Percentiles rank a stretch among this genome's conserved stretches.
These are phyloP conservation scores for Trisateles emortualis DNA, from an alignment of 2,888 invertebrate species.

Conservation along the genomic window DNA sequence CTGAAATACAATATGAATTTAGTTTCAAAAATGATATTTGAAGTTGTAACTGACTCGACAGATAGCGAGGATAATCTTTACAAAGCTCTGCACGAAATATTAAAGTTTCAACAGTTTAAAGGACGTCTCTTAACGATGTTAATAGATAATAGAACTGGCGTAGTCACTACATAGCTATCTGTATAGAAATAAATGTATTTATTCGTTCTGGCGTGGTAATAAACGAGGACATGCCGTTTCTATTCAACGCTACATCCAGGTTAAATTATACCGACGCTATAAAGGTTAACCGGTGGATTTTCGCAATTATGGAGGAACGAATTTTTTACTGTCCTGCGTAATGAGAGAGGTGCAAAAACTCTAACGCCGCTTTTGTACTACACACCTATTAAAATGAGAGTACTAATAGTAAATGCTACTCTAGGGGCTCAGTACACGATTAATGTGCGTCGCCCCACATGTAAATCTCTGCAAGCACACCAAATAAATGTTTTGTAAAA, in stretches of 20 bases:
- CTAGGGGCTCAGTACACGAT: conserved; percentile 61
- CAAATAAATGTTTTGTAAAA: conserved; percentile 77
- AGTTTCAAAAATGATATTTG: conserved; percentile 38
- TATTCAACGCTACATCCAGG: conserved; percentile 58
- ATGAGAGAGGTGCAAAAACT: conserved; percentile 63
- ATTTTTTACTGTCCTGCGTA: conserved; percentile 65
- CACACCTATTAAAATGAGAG: conserved; percentile 50
- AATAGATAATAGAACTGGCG: conserved; percentile 41
- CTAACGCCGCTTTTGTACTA: conserved; percentile 38
- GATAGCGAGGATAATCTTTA: conserved; percentile 48
- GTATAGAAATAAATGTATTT: conserved; percentile 38
- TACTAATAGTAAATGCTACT: conserved; percentile 54
- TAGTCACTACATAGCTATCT: conserved; percentile 6
- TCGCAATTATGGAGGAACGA: conserved; percentile 62
- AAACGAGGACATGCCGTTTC: conserved; percentile 54
- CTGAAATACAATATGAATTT: conserved; percentile 38
- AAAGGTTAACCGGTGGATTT: conserved; percentile 62
- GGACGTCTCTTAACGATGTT: conserved; percentile 38
- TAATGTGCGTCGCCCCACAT: conserved; percentile 67
- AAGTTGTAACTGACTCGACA: conserved; percentile 28
- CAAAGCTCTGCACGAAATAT: conserved; percentile 51
- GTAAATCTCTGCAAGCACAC: conserved; percentile 68
- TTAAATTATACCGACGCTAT: conserved; percentile 60
- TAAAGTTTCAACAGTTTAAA: conserved; percentile 47
- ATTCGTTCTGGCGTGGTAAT: conserved; percentile 47